These are phyloP conservation scores for Condylura cristata DNA, from an alignment of 2,113 vertebrate species.

Conservation along the genomic window DNA sequence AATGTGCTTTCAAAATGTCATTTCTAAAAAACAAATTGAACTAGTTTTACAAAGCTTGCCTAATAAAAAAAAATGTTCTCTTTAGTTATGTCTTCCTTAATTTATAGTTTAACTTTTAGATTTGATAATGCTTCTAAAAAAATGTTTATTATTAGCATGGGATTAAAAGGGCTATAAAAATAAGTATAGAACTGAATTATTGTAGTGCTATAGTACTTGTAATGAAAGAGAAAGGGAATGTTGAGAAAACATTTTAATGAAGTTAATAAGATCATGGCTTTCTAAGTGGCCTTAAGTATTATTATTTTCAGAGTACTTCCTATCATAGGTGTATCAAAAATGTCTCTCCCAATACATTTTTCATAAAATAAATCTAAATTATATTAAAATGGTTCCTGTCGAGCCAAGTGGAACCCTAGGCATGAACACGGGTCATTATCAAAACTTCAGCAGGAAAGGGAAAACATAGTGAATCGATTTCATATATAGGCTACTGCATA, in stretches of 20 bases:
- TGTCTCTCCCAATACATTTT: background rate
- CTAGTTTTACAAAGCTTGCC: slow-evolving; percentile 4
- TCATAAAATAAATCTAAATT: background rate
- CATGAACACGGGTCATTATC: background rate
- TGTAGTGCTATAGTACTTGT: slow-evolving; percentile 24
- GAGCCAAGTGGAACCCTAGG: background rate
- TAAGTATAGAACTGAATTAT: background rate
- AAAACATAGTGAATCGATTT: background rate
- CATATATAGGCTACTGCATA: background rate
- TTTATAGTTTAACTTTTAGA: slow-evolving; percentile 41
- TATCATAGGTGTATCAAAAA: background rate
- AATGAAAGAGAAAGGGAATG: slow-evolving; percentile 21
- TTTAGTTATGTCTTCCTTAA: slow-evolving; percentile 44
- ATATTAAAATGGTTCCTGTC: background rate
- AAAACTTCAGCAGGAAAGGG: background rate
- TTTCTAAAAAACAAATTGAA: slow-evolving; percentile 7
- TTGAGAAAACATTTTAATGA: slow-evolving; percentile 28
- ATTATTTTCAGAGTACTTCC: background rate
- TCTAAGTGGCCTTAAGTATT: slow-evolving; percentile 10
- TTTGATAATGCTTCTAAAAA: slow-evolving; percentile 65
- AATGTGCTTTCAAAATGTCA: slow-evolving; percentile 12
- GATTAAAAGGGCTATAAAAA: slow-evolving; percentile 41
- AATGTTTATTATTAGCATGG: slow-evolving; percentile 54
- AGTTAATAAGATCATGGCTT: background rate
- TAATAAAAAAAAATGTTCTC: slow-evolving; percentile 35